A percentile compares a stretch with the other conserved stretches of the same genome.
Evolutionary conservation across 1,140 invertebrate genomes (phyloP).

Genomic region (Centruroides vittatus): DNA sequence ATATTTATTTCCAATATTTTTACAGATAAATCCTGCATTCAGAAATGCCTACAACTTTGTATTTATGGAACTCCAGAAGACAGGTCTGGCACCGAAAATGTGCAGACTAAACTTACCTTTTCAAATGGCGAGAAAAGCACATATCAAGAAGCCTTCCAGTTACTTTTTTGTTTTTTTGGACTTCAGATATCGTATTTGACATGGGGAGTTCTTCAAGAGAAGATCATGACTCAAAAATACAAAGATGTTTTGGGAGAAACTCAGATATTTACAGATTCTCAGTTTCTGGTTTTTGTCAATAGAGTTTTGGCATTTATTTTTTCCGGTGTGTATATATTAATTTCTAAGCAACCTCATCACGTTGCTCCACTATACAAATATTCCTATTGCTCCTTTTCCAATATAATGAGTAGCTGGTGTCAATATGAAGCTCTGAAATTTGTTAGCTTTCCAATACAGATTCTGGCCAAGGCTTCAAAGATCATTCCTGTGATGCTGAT

Average conservation of each 20-base stretch:
- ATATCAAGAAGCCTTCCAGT: conserved; percentile 39
- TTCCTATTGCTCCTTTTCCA: conserved; percentile 90
- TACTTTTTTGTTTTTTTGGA: conserved; percentile 69
- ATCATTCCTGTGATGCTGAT: conserved; percentile 97
- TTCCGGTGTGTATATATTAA: conserved; percentile 44
- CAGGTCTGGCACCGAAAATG: neutral
- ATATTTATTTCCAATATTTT: neutral
- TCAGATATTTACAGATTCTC: conserved; percentile 70
- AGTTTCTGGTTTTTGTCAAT: conserved; percentile 91
- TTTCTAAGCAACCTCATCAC: conserved; percentile 48
- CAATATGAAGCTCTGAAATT: conserved; percentile 98
- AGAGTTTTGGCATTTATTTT: conserved; percentile 68
- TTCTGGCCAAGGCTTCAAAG: conserved; percentile 85
- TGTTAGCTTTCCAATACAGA: conserved; percentile 95
- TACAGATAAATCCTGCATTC: neutral
- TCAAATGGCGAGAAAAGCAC: conserved; percentile 14
- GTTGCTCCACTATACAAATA: conserved; percentile 88
- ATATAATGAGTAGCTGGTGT: conserved; percentile 98
- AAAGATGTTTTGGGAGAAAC: conserved; percentile 39
- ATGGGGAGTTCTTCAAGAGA: conserved; percentile 78
- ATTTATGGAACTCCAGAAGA: conserved; percentile 12
- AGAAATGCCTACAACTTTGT: conserved; percentile 10
- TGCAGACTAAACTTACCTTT: neutral
- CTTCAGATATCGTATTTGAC: conserved; percentile 79
- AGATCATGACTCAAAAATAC: conserved; percentile 50